A percentile compares a stretch with the other conserved stretches of the same genome.
phyloP scores from a whole-genome alignment of 1,140 invertebrate species.

The Portunus trituberculatus region DNA sequence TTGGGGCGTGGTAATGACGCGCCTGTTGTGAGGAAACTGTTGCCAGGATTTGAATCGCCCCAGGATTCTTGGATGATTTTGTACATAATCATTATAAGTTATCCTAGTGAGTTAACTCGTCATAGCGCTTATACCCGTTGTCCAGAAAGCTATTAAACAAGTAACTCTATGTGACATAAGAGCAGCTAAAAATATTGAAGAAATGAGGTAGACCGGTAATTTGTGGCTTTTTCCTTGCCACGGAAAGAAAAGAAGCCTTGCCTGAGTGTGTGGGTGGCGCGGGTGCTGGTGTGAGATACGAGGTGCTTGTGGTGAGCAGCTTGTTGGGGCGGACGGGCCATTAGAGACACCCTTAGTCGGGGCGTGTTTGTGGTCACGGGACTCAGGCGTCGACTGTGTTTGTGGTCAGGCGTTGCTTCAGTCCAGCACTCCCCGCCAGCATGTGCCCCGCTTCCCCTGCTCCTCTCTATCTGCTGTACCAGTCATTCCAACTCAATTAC shows the following conservation, averaged over 20 bases:
- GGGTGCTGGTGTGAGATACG: not conserved
- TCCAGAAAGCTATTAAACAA: not conserved
- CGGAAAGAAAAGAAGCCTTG: not conserved
- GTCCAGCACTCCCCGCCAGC: not conserved
- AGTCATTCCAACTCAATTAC: constrained; percentile 37
- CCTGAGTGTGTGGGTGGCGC: not conserved
- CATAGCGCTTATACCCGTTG: not conserved
- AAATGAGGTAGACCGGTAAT: not conserved
- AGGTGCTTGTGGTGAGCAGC: constrained; percentile 2
- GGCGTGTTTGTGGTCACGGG: not conserved
- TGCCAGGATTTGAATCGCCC: not conserved
- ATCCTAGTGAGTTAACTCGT: not conserved
- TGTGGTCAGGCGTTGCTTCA: not conserved
- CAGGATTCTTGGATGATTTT: not conserved
- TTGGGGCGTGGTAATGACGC: not conserved
- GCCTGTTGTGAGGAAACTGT: not conserved
- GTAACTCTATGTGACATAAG: not conserved
- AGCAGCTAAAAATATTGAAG: not conserved
- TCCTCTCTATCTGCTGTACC: not conserved
- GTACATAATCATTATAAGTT: not conserved
- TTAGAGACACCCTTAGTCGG: not conserved
- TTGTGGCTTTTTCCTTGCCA: not conserved
- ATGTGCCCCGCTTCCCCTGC: not conserved
- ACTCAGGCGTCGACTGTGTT: not conserved
- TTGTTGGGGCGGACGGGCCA: not conserved